Percentiles rank a stretch among this genome's conserved stretches.
These are phyloP conservation scores for Ifrita kowaldi DNA, from an alignment of 2,113 vertebrate species.

Conservation along the genomic window DNA sequence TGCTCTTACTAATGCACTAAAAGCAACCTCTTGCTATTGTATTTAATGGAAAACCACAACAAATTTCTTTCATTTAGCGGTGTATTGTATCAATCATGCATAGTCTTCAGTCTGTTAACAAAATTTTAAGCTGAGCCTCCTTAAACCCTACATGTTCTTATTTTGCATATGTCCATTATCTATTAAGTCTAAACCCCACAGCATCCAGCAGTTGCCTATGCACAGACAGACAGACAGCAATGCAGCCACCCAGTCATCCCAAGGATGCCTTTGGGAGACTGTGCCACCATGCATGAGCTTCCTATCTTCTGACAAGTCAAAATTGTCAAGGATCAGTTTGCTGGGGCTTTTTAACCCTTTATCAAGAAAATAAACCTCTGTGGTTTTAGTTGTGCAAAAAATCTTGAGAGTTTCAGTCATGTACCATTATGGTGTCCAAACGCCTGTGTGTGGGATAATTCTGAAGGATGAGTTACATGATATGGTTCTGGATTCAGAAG, in stretches of 20 bases:
- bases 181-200: not conserved
- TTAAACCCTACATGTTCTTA: not conserved
- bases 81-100: not conserved
- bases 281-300: rapidly evolving
- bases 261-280: not conserved
- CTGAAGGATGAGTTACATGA: not conserved
- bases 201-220: not conserved
- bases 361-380: not conserved
- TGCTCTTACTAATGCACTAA: not conserved
- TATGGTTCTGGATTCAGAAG: not conserved
- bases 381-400: not conserved
- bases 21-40: not conserved
- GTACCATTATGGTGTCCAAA: too few relatives aligned
- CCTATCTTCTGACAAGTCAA: not conserved
- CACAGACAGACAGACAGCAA: not conserved
- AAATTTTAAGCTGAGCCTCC: not conserved
- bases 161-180: not conserved
- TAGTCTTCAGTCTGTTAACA: not conserved
- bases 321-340: not conserved
- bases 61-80: not conserved
- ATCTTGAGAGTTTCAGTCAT: not conserved
- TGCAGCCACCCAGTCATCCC: not conserved
- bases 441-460: not conserved
- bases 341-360: not conserved
- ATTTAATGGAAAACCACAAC: not conserved